phyloP scores from a whole-genome alignment of 2,888 invertebrate species.

The Alentia gelatinosa region DNA sequence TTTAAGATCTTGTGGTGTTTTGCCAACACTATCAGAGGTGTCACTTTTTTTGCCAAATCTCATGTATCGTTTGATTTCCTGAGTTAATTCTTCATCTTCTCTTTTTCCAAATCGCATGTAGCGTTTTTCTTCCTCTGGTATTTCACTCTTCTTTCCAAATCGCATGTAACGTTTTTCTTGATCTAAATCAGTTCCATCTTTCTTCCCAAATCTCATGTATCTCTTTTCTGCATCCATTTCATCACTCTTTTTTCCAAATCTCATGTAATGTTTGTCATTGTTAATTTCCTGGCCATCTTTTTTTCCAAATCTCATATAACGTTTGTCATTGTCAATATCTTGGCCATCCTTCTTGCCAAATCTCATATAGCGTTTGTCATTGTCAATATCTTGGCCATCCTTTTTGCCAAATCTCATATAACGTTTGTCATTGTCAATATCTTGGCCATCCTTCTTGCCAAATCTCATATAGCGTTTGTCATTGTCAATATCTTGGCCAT shows the following conservation, averaged over 20 bases:
- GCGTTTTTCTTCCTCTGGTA: conserved; percentile 57
- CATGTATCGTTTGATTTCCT: conserved; percentile 53
- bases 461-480: conserved; percentile 60
- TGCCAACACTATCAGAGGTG: background rate
- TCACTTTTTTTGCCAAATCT: conserved; percentile 46
- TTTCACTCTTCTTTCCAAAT: conserved; percentile 54
- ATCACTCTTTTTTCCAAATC: conserved; percentile 41
- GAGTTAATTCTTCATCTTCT: conserved; percentile 47
- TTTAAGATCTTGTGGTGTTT: conserved; percentile 5
- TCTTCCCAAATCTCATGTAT: conserved; percentile 50
- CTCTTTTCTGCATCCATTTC: background rate
- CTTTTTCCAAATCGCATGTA: conserved; percentile 58
- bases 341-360: conserved; percentile 65
- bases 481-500: background rate
- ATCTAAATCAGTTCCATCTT: background rate
- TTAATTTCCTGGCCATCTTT: background rate
- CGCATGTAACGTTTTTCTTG: conserved; percentile 56
- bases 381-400: conserved; percentile 44
- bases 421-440: background rate
- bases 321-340: conserved; percentile 33
- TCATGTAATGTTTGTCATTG: conserved; percentile 58
- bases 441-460: conserved; percentile 54
- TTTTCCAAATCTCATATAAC: conserved; percentile 57
- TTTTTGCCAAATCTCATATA: conserved; percentile 54
- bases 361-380: conserved; percentile 72